phyloP scores from a whole-genome alignment of 2,888 invertebrate species.

The Drosophila flavopinicola region DNA sequence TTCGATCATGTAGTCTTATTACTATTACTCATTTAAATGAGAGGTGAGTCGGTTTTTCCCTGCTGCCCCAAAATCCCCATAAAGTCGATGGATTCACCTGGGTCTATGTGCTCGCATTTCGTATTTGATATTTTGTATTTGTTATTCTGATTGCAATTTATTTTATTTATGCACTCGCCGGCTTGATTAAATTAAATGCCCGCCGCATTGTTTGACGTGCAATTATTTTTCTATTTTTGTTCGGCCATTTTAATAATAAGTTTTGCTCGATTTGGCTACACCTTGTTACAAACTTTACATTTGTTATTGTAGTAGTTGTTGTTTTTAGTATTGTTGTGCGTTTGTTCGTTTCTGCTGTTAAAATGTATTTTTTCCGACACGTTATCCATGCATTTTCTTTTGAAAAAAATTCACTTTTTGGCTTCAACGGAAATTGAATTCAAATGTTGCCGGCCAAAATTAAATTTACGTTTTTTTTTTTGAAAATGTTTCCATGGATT shows the following conservation, averaged over 20 bases:
- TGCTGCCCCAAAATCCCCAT: background rate
- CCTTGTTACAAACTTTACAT: slow-evolving; percentile 15
- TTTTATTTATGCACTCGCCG: slow-evolving; percentile 46
- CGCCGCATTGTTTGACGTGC: slow-evolving; percentile 44
- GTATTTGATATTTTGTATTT: slow-evolving; percentile 1
- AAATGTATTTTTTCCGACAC: slow-evolving; percentile 31
- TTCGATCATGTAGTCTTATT: too few species aligned
- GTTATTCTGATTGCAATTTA: slow-evolving; percentile 20
- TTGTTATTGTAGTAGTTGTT: background rate
- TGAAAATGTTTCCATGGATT: too few species aligned
- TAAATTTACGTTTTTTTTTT: slow-evolving; percentile 9
- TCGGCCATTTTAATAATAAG: background rate
- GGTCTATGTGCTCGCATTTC: background rate
- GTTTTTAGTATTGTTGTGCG: background rate
- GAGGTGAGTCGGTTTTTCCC: too few species aligned
- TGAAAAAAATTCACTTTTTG: slow-evolving; percentile 34
- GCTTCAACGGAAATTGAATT: slow-evolving; percentile 52
- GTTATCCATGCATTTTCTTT: slow-evolving; percentile 15
- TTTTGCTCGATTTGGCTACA: slow-evolving; percentile 14
- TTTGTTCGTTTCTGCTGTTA: slow-evolving; percentile 9
- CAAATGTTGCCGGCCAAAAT: slow-evolving; percentile 24
- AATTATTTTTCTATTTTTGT: slow-evolving; percentile 27
- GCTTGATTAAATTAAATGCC: slow-evolving; percentile 60
- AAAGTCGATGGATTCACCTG: background rate
- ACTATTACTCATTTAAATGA: too few species aligned